Conservation (phyloP, 2,888 invertebrate species). For the Athalia rosae region DNA sequence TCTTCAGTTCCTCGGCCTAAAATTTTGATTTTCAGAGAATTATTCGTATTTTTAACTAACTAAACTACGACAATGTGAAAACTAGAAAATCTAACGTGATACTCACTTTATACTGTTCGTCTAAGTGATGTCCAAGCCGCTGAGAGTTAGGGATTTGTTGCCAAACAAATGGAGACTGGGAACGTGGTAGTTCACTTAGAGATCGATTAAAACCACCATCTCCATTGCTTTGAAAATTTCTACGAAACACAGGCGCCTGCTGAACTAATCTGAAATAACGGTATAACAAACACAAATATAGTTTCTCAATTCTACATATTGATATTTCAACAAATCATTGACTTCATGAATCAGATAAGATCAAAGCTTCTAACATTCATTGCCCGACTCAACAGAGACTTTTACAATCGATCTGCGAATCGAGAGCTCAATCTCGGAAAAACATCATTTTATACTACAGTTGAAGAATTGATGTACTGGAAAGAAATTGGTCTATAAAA, state of each 20-base stretch:
- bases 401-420: conserved; percentile 65
- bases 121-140: conserved; percentile 60
- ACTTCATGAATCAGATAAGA: conserved; percentile 66
- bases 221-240: conserved; percentile 61
- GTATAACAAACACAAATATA: conserved; percentile 16
- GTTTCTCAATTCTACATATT: background rate
- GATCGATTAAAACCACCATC: conserved; percentile 63
- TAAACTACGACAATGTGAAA: background rate
- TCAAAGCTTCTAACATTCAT: conserved; percentile 66
- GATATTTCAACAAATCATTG: background rate
- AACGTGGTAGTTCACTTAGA: conserved; percentile 64
- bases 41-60: background rate
- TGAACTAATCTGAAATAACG: conserved; percentile 60
- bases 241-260: conserved; percentile 63
- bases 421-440: conserved; percentile 66
- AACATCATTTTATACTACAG: conserved; percentile 59
- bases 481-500: background rate
- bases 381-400: conserved; percentile 65
- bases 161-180: conserved; percentile 66
- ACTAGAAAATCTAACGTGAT: background rate
- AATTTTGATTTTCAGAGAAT: conserved; percentile 3
- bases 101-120: conserved; percentile 60
- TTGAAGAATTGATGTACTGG: background rate
- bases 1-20: conserved; percentile 59
- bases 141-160: conserved; percentile 59